Evolutionary conservation across 2,113 vertebrate genomes (phyloP), one percentile per base, ranked within the genome.

Genomic region (Arvicanthis niloticus): DNA sequence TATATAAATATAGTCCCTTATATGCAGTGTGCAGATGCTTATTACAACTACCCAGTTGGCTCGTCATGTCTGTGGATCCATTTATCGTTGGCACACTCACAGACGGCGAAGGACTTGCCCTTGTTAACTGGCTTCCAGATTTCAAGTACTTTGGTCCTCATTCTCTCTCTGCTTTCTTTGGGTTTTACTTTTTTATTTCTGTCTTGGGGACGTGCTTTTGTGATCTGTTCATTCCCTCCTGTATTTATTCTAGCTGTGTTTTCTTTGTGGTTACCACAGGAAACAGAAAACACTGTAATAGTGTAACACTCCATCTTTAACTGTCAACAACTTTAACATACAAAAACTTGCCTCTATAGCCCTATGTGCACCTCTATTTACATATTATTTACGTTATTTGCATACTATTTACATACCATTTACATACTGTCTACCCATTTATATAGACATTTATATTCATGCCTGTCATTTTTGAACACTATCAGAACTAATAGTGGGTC

Each of bases 261-360:
- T 94, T 92, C 82, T 91, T 91, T 91, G 21, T 93, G 91, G 62
- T 53, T 91, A 81, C 22, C 22, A 70, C 80, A 77, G 51, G 72
- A 48, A 85, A 80, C 78, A 75, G 85, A 51, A 81, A 91, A 65
- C 45, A 91, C 37, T 31, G 81, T 91, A 68, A 90, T 53, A 42
- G 42, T 62, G 62, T 37, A 87, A 90, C 21, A 73, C 31, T 92
- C n/a, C 60, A 70, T 90, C 92, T 92, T 89, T 86, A 95, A 91
- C 37, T 81, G n/a, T 7, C 86, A 86, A 76, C 42, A 73, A 76
- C 53, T 85, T 70, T 53, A 91, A 31, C 42, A 82, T 40, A 89
- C 8, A 72, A 86, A 95, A 89, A 51, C 37, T 88, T 84, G 12
- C 53, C 88, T 88, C 91, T 65, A 60, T 19, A 84, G 51, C 29